Percentiles rank a stretch among this genome's conserved stretches.
Evolutionary conservation across 2,888 invertebrate species (phyloP).

Genomic region (Phyllotreta cruciferae): DNA sequence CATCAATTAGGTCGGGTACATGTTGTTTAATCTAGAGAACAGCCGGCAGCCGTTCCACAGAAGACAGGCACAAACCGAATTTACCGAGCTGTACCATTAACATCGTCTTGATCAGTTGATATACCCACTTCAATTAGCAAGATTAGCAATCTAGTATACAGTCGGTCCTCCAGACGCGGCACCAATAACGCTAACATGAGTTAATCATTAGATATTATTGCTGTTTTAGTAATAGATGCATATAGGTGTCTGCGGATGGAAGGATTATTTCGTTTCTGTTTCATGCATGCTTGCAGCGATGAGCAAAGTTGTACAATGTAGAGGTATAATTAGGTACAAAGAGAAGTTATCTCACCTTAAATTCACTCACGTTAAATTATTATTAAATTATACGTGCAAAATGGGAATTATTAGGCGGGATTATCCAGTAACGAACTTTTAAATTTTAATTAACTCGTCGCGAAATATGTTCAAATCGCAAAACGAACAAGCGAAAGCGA

Average conservation of each 20-base stretch:
- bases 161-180: constrained; percentile 16
- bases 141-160: constrained; percentile 23
- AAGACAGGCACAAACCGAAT: constrained; percentile 3
- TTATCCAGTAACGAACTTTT: background rate
- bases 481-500: background rate
- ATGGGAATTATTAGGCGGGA: no score
- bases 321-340: no score
- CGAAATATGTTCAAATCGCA: background rate
- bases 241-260: no score
- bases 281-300: no score
- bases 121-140: constrained; percentile 35
- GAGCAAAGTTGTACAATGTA: no score
- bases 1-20: constrained; percentile 8
- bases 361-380: constrained; percentile 1
- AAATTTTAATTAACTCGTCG: constrained; percentile 1
- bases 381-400: background rate
- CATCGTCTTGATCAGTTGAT: constrained; percentile 28
- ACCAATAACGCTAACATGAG: constrained; percentile 7
- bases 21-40: constrained; percentile 13
- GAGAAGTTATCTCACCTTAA: no score
- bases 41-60: constrained; percentile 8
- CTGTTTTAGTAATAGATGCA: no score
- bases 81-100: background rate
- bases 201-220: no score
- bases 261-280: no score